Evolutionary conservation across 2,113 vertebrate genomes (phyloP).

Genomic region (Takifugu bimaculatus): DNA sequence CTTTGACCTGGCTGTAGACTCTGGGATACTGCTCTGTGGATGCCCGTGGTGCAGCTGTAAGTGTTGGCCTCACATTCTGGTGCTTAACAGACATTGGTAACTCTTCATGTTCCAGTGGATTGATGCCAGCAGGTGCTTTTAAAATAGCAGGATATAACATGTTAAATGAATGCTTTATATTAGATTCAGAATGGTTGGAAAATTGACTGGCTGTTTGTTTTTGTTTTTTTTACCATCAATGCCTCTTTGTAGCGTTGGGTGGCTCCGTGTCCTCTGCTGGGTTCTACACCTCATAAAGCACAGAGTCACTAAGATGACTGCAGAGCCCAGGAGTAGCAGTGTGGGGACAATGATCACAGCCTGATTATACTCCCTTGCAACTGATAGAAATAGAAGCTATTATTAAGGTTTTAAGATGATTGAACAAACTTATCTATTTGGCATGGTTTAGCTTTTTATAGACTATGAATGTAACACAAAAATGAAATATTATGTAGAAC

Average conservation of each 20-base stretch:
- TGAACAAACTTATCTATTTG: too few species aligned
- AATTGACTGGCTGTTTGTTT: not conserved
- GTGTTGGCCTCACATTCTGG: not conserved
- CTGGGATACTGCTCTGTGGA: conserved; percentile 42
- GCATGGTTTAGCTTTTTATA: too few species aligned
- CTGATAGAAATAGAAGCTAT: conserved; percentile 32
- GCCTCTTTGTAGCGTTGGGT: conserved; percentile 39
- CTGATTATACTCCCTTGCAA: conserved; percentile 31
- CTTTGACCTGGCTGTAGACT: conserved; percentile 54
- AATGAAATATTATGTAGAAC: too few species aligned
- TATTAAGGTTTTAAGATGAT: not conserved
- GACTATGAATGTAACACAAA: too few species aligned
- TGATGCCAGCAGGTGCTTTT: conserved; percentile 69
- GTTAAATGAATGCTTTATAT: not conserved
- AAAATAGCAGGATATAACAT: not conserved
- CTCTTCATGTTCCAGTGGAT: conserved; percentile 72
- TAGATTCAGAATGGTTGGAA: not conserved
- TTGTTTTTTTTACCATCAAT: conserved; percentile 61
- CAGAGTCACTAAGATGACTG: conserved; percentile 35
- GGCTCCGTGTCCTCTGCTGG: not conserved
- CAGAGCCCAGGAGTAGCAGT: conserved; percentile 50
- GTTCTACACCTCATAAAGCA: conserved; percentile 29
- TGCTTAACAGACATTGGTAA: conserved; percentile 57
- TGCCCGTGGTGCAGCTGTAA: conserved; percentile 13
- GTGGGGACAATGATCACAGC: conserved; percentile 70